Evolutionary conservation across 2,888 invertebrate genomes (phyloP).

Genomic region (Drosophila yooni): DNA sequence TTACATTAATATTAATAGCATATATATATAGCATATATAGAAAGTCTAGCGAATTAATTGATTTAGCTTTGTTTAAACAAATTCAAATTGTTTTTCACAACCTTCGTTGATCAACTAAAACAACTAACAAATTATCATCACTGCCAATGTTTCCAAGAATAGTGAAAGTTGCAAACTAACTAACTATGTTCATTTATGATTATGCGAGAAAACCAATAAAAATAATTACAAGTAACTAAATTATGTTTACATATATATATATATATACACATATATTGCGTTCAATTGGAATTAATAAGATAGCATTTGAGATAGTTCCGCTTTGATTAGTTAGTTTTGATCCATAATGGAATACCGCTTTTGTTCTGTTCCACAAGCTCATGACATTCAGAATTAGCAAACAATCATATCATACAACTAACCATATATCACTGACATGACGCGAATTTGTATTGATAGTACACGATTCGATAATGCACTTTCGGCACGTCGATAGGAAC

Average conservation of each 20-base stretch:
- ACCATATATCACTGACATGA: conserved; percentile 47
- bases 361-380: conserved; percentile 23
- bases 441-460: not conserved
- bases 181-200: conserved; percentile 15
- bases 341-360: conserved; percentile 23
- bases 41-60: conserved; percentile 24
- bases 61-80: conserved; percentile 22
- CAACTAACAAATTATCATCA: conserved; percentile 41
- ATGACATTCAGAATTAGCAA: conserved; percentile 60
- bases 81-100: conserved; percentile 15
- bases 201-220: conserved; percentile 16
- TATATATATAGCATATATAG: conserved; percentile 34
- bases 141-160: conserved; percentile 45
- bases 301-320: conserved; percentile 12
- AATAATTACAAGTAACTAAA: conserved; percentile 11
- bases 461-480: conserved; percentile 9
- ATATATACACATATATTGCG: not conserved
- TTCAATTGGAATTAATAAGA: conserved; percentile 5
- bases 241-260: conserved; percentile 8
- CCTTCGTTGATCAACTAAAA: conserved; percentile 16
- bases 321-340: conserved; percentile 4
- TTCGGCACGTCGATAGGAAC: not conserved
- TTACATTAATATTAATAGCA: conserved; percentile 17
- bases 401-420: conserved; percentile 69
- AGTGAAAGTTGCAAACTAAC: conserved; percentile 14